Evolutionary conservation across 2,888 invertebrate species (phyloP).

Genomic region (Sicus ferrugineus): DNA sequence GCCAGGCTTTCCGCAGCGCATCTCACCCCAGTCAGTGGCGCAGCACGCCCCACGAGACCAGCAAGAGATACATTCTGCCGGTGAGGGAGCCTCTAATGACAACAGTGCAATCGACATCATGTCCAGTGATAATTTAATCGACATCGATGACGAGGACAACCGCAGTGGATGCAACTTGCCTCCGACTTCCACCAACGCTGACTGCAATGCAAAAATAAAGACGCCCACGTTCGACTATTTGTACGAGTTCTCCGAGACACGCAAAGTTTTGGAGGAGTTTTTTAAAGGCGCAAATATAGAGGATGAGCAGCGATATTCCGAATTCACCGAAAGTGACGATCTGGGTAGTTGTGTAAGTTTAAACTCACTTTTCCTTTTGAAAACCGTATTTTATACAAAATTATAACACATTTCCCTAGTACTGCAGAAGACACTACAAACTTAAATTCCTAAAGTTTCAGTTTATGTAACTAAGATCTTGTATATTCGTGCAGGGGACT

Average conservation of each 20-base stretch:
- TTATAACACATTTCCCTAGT: neutral
- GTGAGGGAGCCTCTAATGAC: constrained; percentile 30
- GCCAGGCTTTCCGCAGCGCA: constrained; percentile 78
- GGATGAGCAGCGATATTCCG: constrained; percentile 64
- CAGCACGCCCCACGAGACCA: constrained; percentile 35
- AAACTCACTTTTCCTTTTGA: too few relatives aligned
- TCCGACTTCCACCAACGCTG: constrained; percentile 21
- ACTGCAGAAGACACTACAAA: too few relatives aligned
- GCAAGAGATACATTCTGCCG: constrained; percentile 27
- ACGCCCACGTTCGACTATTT: constrained; percentile 83
- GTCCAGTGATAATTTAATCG: constrained; percentile 55
- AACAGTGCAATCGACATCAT: constrained; percentile 43
- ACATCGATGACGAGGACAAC: constrained; percentile 48
- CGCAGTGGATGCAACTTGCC: constrained; percentile 39
- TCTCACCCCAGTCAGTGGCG: constrained; percentile 51
- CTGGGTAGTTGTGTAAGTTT: constrained; percentile 58
- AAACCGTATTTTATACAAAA: neutral
- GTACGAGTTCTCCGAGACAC: constrained; percentile 91
- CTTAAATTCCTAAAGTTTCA: too few relatives aligned
- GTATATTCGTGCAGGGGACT: constrained; percentile 47
- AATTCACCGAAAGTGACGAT: constrained; percentile 61
- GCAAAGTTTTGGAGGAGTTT: constrained; percentile 91
- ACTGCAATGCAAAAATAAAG: constrained; percentile 45
- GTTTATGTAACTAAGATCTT: neutral
- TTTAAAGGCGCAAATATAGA: constrained; percentile 77